phyloP scores from a whole-genome alignment of 2,113 vertebrate species.

The Pelecanus crispus region DNA sequence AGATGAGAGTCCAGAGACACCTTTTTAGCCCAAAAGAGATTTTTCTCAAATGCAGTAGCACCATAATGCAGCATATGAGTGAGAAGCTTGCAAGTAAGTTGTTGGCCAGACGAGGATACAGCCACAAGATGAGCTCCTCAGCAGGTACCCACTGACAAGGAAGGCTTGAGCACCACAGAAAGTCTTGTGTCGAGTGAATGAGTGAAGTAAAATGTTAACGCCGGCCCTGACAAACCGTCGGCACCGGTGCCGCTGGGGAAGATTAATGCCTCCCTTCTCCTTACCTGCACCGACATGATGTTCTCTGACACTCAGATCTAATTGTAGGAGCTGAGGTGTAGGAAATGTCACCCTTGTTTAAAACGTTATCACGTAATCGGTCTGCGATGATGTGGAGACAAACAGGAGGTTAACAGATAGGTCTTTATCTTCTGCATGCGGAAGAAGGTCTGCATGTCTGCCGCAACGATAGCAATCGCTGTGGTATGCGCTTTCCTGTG shows the following conservation, averaged over 20 bases:
- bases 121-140: not conserved
- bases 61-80: rapidly evolving
- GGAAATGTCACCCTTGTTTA: not conserved
- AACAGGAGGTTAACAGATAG: slow-evolving; percentile 14
- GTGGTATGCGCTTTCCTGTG: not conserved
- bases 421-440: not conserved
- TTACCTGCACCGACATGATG: not conserved
- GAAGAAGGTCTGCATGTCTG: not conserved
- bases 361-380: not conserved
- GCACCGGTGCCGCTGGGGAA: not conserved
- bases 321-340: not conserved
- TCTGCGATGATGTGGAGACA: not conserved
- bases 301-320: not conserved
- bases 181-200: not conserved
- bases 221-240: not conserved
- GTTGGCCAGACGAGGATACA: not conserved
- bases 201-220: not conserved
- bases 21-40: not conserved
- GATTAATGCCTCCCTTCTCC: slow-evolving; percentile 29
- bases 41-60: not conserved
- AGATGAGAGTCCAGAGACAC: not conserved
- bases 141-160: not conserved
- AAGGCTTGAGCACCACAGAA: not conserved
- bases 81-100: not conserved
- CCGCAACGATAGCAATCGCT: not conserved